These are phyloP conservation scores for Urophycis tenuis DNA, from an alignment of 2,797 vertebrate species.

Conservation along the genomic window DNA sequence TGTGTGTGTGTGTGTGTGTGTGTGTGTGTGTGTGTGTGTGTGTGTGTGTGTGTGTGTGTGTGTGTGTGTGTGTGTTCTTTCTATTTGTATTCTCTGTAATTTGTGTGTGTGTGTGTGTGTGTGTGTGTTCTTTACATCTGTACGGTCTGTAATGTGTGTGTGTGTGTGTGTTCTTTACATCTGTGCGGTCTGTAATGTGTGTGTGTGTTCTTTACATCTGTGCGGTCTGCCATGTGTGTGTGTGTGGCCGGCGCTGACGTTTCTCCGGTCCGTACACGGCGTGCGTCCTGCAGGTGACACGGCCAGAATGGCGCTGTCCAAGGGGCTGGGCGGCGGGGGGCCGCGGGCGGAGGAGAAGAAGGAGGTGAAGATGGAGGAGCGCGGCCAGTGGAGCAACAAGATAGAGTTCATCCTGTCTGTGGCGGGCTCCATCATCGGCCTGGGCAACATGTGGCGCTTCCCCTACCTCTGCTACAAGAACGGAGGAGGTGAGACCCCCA, in stretches of 20 bases:
- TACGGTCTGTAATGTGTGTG: not conserved
- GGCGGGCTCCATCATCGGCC: constrained; percentile 87
- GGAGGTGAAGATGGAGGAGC: constrained; percentile 74
- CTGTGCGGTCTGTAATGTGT: no score
- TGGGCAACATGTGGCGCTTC: constrained; percentile 94
- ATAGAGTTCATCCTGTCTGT: constrained; percentile 85
- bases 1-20: no score
- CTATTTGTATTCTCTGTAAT: no score
- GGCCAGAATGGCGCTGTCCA: constrained; percentile 40
- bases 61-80: no score
- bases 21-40: no score
- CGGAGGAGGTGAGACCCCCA: constrained; percentile 78
- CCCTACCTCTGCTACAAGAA: constrained; percentile 97
- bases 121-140: not conserved
- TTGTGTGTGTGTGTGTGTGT: not conserved
- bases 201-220: not conserved
- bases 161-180: not conserved
- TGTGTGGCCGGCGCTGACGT: no score
- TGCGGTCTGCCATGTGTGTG: not conserved
- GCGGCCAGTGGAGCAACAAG: constrained; percentile 92
- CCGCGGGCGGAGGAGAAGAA: constrained; percentile 47
- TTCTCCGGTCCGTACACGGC: no score
- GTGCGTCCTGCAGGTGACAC: constrained; percentile 41
- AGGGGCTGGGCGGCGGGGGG: constrained; percentile 35
- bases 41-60: no score